Conservation (phyloP, 2,797 vertebrate species). For the Protosalanx chinensis region DNA sequence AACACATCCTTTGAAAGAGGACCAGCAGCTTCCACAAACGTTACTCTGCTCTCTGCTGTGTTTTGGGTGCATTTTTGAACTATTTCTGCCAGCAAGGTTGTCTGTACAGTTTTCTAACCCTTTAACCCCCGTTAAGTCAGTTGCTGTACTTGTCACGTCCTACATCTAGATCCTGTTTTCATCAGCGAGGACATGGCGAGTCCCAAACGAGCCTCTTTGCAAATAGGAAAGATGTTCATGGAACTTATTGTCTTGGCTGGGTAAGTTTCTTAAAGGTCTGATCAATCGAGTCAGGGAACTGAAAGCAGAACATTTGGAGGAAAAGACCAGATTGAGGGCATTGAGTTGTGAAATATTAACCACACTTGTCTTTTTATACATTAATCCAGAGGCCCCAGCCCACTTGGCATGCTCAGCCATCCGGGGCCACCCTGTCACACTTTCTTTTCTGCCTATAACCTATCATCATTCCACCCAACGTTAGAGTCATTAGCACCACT, state of each 20-base stretch:
- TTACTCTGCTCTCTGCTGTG: too few species aligned
- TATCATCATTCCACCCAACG: neutral
- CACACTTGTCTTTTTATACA: neutral
- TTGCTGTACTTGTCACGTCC: neutral
- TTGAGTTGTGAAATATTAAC: too few species aligned
- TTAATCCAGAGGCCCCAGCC: neutral
- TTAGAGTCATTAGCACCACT: conserved; percentile 46
- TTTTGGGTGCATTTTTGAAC: too few species aligned
- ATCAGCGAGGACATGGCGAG: conserved; percentile 24
- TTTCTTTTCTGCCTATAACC: neutral
- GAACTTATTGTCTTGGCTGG: conserved; percentile 50
- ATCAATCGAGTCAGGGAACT: too few species aligned
- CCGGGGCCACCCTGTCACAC: too few species aligned
- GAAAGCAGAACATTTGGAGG: too few species aligned
- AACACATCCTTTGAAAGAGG: neutral
- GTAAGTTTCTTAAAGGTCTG: conserved; percentile 44
- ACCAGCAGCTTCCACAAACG: neutral
- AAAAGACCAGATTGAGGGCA: too few species aligned
- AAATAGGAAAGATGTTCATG: conserved; percentile 31
- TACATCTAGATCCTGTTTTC: conserved; percentile 5
- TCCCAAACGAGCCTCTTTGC: conserved; percentile 15
- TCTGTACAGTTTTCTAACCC: neutral
- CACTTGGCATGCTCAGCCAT: too few species aligned
- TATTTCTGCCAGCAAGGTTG: neutral
- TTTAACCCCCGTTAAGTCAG: neutral